A percentile compares a stretch with the other conserved stretches of the same genome.
Evolutionary conservation across 1,140 invertebrate species (phyloP).

Genomic region (Drosophila seguyi): DNA sequence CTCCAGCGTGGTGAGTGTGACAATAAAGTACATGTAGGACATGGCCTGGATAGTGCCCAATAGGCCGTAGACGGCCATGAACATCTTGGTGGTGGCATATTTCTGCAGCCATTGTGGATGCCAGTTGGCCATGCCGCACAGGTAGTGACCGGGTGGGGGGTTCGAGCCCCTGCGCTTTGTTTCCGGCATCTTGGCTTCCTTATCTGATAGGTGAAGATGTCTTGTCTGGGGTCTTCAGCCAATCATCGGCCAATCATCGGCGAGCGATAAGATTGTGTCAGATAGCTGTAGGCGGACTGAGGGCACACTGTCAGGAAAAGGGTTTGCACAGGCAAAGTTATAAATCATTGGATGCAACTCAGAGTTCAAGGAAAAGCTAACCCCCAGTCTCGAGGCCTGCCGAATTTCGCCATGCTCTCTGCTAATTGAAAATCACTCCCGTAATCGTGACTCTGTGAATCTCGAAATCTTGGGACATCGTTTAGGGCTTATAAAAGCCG

Average conservation of each 20-base stretch:
- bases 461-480: constrained; percentile 23
- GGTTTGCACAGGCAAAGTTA: not conserved
- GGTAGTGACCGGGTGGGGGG: constrained; percentile 53
- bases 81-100: constrained; percentile 88
- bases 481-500: constrained; percentile 53
- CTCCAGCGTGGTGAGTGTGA: constrained; percentile 89
- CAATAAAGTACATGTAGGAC: constrained; percentile 89
- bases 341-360: constrained; percentile 6
- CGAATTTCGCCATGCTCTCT: constrained; percentile 14
- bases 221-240: constrained; percentile 18
- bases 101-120: constrained; percentile 88
- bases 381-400: rapidly evolving
- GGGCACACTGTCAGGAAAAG: constrained; percentile 9
- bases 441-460: constrained; percentile 57
- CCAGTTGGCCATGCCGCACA: constrained; percentile 88
- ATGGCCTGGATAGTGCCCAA: constrained; percentile 90
- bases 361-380: not conserved
- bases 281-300: constrained; percentile 1
- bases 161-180: constrained; percentile 45
- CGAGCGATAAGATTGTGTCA: constrained; percentile 46
- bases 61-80: constrained; percentile 88
- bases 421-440: constrained; percentile 6
- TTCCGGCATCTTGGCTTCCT: constrained; percentile 46
- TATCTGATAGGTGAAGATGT: constrained; percentile 17
- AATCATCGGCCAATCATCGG: constrained; percentile 21